These are phyloP conservation scores for Pitta sordida DNA, from an alignment of 2,113 vertebrate genomes.

Conservation along the genomic window DNA sequence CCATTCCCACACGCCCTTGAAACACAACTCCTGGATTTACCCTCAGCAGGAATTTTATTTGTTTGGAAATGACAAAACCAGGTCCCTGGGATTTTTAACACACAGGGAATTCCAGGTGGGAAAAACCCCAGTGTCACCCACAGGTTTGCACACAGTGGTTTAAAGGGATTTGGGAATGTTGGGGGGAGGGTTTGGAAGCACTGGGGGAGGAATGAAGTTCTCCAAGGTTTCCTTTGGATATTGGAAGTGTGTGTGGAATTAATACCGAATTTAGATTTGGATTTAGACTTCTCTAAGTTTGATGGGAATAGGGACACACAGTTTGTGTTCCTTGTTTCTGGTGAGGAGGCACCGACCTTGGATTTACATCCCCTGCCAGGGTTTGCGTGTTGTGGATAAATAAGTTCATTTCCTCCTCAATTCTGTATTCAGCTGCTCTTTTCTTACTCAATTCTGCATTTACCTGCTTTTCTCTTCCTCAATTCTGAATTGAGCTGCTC, in stretches of 20 bases:
- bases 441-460: neutral
- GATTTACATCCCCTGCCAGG: too few species aligned
- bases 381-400: neutral
- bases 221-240: neutral
- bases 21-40: neutral
- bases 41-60: neutral
- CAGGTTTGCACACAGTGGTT: fast-evolving
- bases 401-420: too few species aligned
- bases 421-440: too few species aligned
- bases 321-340: neutral
- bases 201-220: neutral
- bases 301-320: neutral
- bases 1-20: neutral
- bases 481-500: neutral
- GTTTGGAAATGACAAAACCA: neutral
- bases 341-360: too few species aligned
- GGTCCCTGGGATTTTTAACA: neutral
- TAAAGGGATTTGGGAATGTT: neutral
- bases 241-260: neutral
- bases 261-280: neutral
- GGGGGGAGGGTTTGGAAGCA: neutral
- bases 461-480: neutral
- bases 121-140: fast-evolving
- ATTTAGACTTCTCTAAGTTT: neutral
- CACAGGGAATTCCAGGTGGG: neutral